Evolutionary conservation across 2,888 invertebrate genomes (phyloP).

Genomic region (Thymelicus sylvestris): DNA sequence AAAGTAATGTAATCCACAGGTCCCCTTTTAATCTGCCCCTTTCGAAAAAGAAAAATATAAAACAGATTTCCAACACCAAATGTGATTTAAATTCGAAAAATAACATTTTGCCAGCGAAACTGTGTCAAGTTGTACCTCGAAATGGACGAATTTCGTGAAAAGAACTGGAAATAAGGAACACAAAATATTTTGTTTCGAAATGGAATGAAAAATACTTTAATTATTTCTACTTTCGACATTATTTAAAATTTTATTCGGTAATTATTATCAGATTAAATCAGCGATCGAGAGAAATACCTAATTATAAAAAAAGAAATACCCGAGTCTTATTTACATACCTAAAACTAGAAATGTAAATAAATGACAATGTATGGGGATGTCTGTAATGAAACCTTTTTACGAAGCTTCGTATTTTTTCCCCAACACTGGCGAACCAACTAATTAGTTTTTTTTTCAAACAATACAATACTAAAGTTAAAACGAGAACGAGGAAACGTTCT

Average conservation of each 20-base stretch:
- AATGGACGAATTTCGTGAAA: slow-evolving; percentile 1
- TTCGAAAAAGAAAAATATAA: slow-evolving; percentile 10
- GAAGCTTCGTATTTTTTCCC: no score
- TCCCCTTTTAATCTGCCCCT: slow-evolving; percentile 4
- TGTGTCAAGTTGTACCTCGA: slow-evolving; percentile 13
- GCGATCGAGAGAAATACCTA: no score
- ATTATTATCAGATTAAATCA: no score
- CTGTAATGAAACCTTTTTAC: no score
- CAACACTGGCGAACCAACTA: no score
- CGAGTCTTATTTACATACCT: no score
- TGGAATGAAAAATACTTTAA: neutral
- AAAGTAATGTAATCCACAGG: slow-evolving; percentile 21
- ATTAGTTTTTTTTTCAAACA: no score
- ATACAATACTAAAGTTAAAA: no score
- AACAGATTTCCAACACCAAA: neutral
- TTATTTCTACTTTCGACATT: neutral
- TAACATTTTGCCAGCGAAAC: slow-evolving; percentile 9
- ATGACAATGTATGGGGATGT: no score
- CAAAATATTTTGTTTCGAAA: neutral
- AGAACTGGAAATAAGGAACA: slow-evolving; percentile 3
- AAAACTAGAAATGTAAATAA: no score
- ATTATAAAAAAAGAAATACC: no score
- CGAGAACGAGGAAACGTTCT: no score
- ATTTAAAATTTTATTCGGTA: neutral
- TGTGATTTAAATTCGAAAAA: slow-evolving; percentile 8